Conservation (phyloP, 2,888 invertebrate species). For the Coenonympha arcania region DNA sequence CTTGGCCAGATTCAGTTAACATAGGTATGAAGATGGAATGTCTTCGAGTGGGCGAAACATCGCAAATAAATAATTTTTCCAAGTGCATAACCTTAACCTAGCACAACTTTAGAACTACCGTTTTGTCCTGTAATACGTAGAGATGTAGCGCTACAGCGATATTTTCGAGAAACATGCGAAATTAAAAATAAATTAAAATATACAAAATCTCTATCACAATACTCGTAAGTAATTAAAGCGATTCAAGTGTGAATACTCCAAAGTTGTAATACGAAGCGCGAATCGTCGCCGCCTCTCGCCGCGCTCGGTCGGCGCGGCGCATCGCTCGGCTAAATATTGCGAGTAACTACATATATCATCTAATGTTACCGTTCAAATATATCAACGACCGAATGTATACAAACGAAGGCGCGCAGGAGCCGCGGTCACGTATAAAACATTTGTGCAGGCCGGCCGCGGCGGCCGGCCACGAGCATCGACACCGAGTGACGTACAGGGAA, state of each 20-base stretch:
- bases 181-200: conserved; percentile 75
- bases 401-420: conserved; percentile 48
- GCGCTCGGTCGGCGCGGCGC: too few species aligned
- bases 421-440: conserved; percentile 49
- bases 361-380: conserved; percentile 58
- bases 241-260: conserved; percentile 74
- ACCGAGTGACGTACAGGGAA: conserved; percentile 34
- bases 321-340: conserved; percentile 66
- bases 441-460: conserved; percentile 60
- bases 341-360: conserved; percentile 66
- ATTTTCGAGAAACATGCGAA: conserved; percentile 64
- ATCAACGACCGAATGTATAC: conserved; percentile 55
- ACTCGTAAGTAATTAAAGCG: conserved; percentile 75
- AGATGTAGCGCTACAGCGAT: conserved; percentile 67
- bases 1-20: conserved; percentile 37
- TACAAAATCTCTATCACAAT: conserved; percentile 75
- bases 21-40: conserved; percentile 57
- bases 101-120: conserved; percentile 65
- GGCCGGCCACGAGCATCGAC: conserved; percentile 37
- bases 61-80: conserved; percentile 51
- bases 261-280: conserved; percentile 63
- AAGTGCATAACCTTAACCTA: conserved; percentile 67
- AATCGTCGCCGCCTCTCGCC: conserved; percentile 31
- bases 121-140: conserved; percentile 58
- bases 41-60: conserved; percentile 42